phyloP scores from a whole-genome alignment of 1,140 invertebrate genomes.

The Eubasilissa regina region DNA sequence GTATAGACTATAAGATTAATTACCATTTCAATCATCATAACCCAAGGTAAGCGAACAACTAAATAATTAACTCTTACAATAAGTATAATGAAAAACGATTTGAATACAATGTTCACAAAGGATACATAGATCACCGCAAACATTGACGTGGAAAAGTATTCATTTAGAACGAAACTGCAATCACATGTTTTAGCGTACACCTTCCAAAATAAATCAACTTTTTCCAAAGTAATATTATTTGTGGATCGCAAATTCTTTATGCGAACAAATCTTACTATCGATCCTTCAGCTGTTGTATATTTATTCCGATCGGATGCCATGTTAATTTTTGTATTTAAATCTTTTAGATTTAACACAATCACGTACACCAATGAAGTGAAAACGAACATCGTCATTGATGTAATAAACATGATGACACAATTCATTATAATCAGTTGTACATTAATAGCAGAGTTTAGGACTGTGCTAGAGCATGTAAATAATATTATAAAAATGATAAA shows the following conservation, averaged over 20 bases:
- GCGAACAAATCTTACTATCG: too few species aligned
- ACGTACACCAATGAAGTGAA: background rate
- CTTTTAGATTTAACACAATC: background rate
- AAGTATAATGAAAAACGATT: background rate
- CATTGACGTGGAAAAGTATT: background rate
- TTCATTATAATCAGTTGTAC: background rate
- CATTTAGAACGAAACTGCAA: background rate
- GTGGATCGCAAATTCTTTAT: too few species aligned
- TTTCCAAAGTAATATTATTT: background rate
- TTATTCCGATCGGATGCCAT: too few species aligned
- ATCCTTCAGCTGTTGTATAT: too few species aligned
- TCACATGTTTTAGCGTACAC: background rate
- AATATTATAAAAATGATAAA: background rate
- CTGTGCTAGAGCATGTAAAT: too few species aligned
- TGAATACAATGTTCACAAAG: background rate
- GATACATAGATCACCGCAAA: background rate
- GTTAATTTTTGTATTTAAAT: background rate
- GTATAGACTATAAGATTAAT: too few species aligned
- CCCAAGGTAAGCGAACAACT: too few species aligned
- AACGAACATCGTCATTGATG: background rate
- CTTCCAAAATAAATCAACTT: background rate
- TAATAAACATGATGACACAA: background rate
- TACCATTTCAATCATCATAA: too few species aligned
- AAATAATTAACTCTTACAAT: background rate
- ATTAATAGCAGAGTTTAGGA: too few species aligned